Base-by-base conservation (phyloP, 2,888 invertebrate genomes). In the Brenthis hecate region DNA sequence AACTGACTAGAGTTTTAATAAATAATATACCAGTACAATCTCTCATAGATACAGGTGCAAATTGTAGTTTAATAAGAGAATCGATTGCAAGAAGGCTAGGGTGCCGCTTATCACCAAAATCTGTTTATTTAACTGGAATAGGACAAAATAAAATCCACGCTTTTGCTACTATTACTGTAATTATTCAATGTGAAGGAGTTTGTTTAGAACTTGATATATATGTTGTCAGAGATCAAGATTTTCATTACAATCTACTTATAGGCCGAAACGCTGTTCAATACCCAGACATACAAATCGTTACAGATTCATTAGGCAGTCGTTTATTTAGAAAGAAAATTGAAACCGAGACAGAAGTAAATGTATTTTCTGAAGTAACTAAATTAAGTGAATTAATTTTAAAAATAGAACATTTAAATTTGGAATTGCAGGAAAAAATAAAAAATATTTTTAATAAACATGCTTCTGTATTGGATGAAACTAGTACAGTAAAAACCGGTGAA, bases 1-100 rank as follows among this genome's bases (percentile, higher is more conserved):
- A 65, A 14, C 23, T 74, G 0, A 75, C 74, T 13, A 43, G 50
- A 36, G 73, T 75, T 0, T 14, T 3, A 5, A 72, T 74, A 11
- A 67, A 70, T n/a, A 28, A 67, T 47, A 13, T 62, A 1, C 8
- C 1, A 5, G 53, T 75, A 13, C 11, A 73, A 2, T 63, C 63
- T 1, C 62, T 76, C 0, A 67, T 75, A 5, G 75, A 77, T 47
- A 75, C 76, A 1, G 75, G 76, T 11, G 76, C 75, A 3, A 74
- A 28, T 56, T 74, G 73, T 68, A 72, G 73, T 50, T 14, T 76
- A 2, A 71, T 76, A n/a, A 74, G 71, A 51, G 73, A 74, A 63
- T 73, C 74, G 0, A 57, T 75, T 2, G 72, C 74, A 13, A 66
- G 53, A 43, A 51, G 28, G 1, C 2, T 75, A 8, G 64, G 64